Base-by-base conservation (phyloP, 2,888 invertebrate genomes). In the Heliconius ethilla region DNA sequence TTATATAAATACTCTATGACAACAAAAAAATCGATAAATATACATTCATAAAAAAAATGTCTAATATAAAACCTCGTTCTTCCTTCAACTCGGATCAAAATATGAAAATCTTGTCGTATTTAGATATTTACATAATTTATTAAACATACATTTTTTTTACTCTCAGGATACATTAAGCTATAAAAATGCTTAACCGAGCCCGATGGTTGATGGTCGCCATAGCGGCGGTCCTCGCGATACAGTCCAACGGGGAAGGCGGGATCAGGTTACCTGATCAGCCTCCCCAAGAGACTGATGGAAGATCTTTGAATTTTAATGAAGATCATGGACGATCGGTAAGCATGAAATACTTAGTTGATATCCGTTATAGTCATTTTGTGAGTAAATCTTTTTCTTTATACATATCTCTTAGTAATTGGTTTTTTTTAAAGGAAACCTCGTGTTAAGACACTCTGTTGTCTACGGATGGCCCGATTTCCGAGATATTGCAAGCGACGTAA, bases 231-330 rank as follows among this genome's bases (percentile, higher is more conserved):
- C 83, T 96, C 84, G 94, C 95, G 87, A 92, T 96, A 88, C 95
- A 95, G 87, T 94, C 95, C 77, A 89, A 93, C 81, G 95, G 95
- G 55, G 95, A 95, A n/a, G 96, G 96, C 63, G 95, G 95, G 51
- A 87, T 96, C 81, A 89, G 95, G 75, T 87, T 96, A n/a, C 96
- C 96, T 11, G 94, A 94, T 76, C 93, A 94, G 79, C 91, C 90
- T 0, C 89, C 94, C 0, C 90, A 89, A 40, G 88, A 91, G 13
- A 87, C 83, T 0, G 89, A 92, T 78, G 94, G 93, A 29, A 87
- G 94, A n/a, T 89, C 90, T 0, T 74, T 92, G 18, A 89, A 90
- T 83, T 93, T 93, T 51, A 89, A 87, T 5, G 88, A 89, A 55
- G 88, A 89, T 70, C 83, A 83, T 77, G 88, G 89, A n/a, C 82